Conservation (phyloP, 2,113 vertebrate genomes). For the Vidua macroura region DNA sequence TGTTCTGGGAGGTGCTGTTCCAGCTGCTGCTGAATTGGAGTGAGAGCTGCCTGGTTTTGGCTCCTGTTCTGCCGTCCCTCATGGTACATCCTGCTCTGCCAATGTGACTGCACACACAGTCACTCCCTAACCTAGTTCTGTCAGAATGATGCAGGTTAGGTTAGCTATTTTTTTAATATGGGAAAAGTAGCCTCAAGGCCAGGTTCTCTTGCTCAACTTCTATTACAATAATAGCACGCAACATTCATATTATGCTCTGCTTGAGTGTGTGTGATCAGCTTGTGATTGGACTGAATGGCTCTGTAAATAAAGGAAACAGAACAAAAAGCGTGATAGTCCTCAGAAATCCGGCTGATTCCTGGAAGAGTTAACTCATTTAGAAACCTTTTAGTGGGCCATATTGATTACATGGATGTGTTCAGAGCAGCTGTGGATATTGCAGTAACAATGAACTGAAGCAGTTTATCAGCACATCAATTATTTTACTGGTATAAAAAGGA, state of each 20-base stretch:
- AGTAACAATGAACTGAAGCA: slow-evolving; percentile 13
- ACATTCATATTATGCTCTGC: not conserved
- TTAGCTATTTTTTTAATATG: not conserved
- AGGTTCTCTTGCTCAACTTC: not conserved
- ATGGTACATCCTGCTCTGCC: not conserved
- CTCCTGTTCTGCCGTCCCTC: not conserved
- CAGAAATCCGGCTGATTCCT: slow-evolving; percentile 17
- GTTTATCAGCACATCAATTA: slow-evolving; percentile 29
- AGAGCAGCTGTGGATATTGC: slow-evolving; percentile 32
- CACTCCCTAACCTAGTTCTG: slow-evolving; percentile 34
- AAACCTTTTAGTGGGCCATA: slow-evolving; percentile 43
- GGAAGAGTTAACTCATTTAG: slow-evolving; percentile 60
- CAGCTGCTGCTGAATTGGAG: not conserved
- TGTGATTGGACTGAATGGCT: not conserved
- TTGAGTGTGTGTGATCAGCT: not conserved
- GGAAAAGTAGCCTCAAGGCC: slow-evolving; percentile 24
- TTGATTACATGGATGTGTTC: not conserved
- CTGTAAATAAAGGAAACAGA: slow-evolving; percentile 42
- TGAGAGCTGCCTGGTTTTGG: not conserved
- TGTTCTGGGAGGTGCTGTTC: not conserved
- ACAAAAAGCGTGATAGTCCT: not conserved
- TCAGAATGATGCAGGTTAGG: slow-evolving; percentile 3
- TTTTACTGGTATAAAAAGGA: slow-evolving; percentile 45
- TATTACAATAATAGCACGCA: not conserved
- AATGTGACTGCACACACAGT: not conserved